Evolutionary conservation across 2,888 invertebrate species (phyloP), one percentile per base, ranked within the genome.

Genomic region (Oligia fasciuncula): DNA sequence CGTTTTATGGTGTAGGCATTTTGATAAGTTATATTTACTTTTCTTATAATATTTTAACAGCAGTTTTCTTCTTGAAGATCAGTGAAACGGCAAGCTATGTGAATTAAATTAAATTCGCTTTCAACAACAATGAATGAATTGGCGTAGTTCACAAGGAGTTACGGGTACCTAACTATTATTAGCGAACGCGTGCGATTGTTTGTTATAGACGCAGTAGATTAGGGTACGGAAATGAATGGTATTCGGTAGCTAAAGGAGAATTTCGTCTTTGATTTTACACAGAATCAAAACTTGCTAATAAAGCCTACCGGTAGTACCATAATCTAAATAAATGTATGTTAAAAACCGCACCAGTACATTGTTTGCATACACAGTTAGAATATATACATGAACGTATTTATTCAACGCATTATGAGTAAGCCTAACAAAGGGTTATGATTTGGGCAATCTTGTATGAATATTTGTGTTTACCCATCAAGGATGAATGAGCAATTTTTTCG

Each of bases 381-480:
- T 71, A 71, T 71, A 71, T 62, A 71, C 14, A 54, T 57, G 40
- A 83, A 79, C 62, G 62, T 84, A 70, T 79, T 79, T 67, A 29
- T 62, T 43, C 43, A 62, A 51, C 66, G 62, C 40, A 79, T 83
- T 78, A 83, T 78, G 65, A 60, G 43, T 72, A 84, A 84, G 51
- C 46, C 46, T 80, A 54, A 79, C 84, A 84, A 83, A 84, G 40
- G 67, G 66, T 84, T 84, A 51, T 70, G 60, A 73, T 79, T 83
- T 83, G 9, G 60, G 63, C 11, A 65, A 57, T 75, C 62, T 84
- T 76, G 57, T 62, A 57, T 40, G 51, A 70, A 60, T 75, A 46
- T 69, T 68, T 72, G 57, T 68, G 46, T 84, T 68, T 49, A 74
- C 9, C n/a, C 35, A 54, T 67, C 51, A 85, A 63, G 57, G 40